phyloP scores from a whole-genome alignment of 2,888 invertebrate genomes.

The Chymomyza caudatula region DNA sequence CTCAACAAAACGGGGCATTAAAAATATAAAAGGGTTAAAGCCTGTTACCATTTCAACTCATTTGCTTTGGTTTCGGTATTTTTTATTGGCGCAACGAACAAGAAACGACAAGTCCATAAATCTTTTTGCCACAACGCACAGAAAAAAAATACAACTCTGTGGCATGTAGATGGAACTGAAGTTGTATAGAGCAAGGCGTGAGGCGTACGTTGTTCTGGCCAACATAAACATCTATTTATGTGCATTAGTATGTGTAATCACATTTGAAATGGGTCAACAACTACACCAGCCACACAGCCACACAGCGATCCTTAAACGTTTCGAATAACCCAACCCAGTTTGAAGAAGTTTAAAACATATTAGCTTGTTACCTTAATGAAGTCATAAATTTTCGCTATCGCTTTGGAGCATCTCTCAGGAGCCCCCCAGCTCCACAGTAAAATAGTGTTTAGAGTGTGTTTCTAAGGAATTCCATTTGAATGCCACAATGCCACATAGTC shows the following conservation, averaged over 20 bases:
- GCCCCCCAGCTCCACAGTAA: conserved; percentile 31
- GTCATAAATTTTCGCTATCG: conserved; percentile 72
- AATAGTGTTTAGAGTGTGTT: background rate
- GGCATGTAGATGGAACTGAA: conserved; percentile 29
- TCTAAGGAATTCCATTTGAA: conserved; percentile 60
- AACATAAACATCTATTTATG: conserved; percentile 51
- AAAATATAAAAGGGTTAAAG: conserved; percentile 43
- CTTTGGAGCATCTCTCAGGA: conserved; percentile 42
- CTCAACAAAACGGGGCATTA: background rate
- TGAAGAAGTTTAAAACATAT: conserved; percentile 51
- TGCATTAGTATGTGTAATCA: conserved; percentile 42
- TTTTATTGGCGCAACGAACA: conserved; percentile 26
- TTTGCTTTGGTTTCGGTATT: conserved; percentile 47
- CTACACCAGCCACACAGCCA: conserved; percentile 39
- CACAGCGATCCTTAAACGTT: conserved; percentile 56
- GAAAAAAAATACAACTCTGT: conserved; percentile 7
- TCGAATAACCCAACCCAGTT: conserved; percentile 59
- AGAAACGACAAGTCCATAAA: conserved; percentile 50
- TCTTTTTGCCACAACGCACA: conserved; percentile 59
- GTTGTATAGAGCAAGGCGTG: too few species aligned
- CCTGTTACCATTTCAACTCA: conserved; percentile 39
- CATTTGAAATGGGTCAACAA: conserved; percentile 72
- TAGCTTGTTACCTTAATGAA: conserved; percentile 73
- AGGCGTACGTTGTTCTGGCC: conserved; percentile 27
- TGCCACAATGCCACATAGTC: conserved; percentile 10